Conservation (phyloP, 2,113 vertebrate genomes). For the Siniperca chuatsi region DNA sequence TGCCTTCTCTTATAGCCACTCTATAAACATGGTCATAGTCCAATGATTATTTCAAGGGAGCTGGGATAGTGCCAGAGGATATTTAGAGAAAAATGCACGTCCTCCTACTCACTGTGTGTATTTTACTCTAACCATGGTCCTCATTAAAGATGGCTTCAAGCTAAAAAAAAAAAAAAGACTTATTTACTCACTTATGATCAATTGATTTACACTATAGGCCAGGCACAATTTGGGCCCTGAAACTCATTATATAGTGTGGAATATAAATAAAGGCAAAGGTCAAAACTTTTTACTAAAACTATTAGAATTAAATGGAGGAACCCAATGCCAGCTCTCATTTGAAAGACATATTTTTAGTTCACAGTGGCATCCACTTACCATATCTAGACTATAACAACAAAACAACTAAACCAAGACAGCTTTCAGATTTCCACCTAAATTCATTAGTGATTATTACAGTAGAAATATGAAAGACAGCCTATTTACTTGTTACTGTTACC, state of each 20-base stretch:
- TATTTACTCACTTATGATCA: constrained; percentile 55
- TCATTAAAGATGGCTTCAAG: constrained; percentile 59
- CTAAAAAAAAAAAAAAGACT: constrained; percentile 1
- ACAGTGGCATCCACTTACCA: not conserved
- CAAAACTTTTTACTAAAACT: constrained; percentile 15
- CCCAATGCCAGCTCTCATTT: constrained; percentile 7
- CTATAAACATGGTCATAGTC: constrained; percentile 65
- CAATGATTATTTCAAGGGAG: constrained; percentile 67
- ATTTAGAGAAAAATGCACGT: constrained; percentile 66
- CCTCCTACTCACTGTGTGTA: constrained; percentile 47
- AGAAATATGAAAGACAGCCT: not conserved
- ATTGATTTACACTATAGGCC: constrained; percentile 44
- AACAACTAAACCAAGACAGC: no score
- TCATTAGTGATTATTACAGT: no score
- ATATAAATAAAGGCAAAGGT: constrained; percentile 50
- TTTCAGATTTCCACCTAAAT: not conserved
- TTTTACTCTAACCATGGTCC: constrained; percentile 27
- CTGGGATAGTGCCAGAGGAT: constrained; percentile 66
- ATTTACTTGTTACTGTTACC: not conserved
- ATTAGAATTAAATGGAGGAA: constrained; percentile 5
- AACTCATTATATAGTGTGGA: constrained; percentile 30
- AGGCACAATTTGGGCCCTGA: constrained; percentile 22
- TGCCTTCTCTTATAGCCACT: constrained; percentile 41
- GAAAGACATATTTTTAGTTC: constrained; percentile 15
- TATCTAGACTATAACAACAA: not conserved